Evolutionary conservation across 2,888 invertebrate genomes (phyloP).

Genomic region (Imbricaverruca yamaguchii): DNA sequence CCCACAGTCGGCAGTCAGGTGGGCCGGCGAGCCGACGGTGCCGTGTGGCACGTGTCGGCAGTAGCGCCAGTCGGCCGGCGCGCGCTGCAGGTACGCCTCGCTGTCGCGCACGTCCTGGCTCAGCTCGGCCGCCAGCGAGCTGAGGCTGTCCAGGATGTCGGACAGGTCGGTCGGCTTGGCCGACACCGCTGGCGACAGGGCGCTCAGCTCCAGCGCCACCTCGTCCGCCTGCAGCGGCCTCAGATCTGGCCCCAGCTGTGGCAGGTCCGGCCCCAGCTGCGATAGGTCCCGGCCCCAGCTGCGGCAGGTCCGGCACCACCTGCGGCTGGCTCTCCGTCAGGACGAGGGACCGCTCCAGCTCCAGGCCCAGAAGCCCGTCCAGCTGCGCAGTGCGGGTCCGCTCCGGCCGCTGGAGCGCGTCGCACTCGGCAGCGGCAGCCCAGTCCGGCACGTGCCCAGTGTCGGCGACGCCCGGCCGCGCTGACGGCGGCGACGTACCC

Average conservation of each 20-base stretch:
- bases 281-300: no score
- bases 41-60: background rate
- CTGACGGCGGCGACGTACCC: no score
- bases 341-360: no score
- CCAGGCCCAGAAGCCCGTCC: no score
- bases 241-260: background rate
- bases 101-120: background rate
- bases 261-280: background rate
- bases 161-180: background rate
- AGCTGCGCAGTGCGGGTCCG: no score
- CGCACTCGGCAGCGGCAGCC: background rate
- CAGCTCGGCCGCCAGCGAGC: slow-evolving; percentile 12
- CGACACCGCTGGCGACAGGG: background rate
- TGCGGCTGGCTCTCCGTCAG: no score
- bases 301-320: no score
- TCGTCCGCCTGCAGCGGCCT: background rate
- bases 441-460: background rate
- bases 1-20: background rate
- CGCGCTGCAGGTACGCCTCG: background rate
- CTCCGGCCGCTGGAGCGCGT: no score
- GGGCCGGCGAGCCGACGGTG: background rate
- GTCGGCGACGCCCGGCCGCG: background rate
- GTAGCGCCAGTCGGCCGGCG: background rate
- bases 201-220: slow-evolving; percentile 3
- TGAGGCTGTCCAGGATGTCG: slow-evolving; percentile 5